Base-by-base conservation (phyloP, 1,140 invertebrate species). In the Tetragonula clypearis region DNA sequence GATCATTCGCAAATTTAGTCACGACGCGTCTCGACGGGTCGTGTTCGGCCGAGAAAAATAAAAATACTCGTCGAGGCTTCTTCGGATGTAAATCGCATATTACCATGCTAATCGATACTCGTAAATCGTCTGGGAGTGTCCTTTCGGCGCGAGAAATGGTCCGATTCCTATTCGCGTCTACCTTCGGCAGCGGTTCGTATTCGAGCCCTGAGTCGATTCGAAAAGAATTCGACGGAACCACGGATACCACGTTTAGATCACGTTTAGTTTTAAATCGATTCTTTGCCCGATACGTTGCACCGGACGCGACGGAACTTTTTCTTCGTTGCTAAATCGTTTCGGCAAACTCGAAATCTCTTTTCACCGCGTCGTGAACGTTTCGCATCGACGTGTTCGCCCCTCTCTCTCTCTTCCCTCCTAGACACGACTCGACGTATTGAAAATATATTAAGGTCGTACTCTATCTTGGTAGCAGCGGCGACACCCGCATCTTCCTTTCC, bases 41-140 rank as follows among this genome's bases (percentile, higher is more conserved):
- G 74, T 30, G 65, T 76, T 26, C 55, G 23, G 26, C n/a, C 84
- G 56, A 77, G 26, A 41, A 82, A 75, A 85, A 88, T 78, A 90
- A 91, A 88, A 88, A 90, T 88, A 86, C 85, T 80, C 83, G 80
- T 81, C 82, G 88, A 88, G 87, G 87, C 69, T 92, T 83, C 82
- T 87, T 73, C 82, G 86, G 69, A 80, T 80, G 80, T 90, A 91
- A 92, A 91, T 92, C 83, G 85, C 82, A 76, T 85, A 92, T 92
- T 92, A 92, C 87, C 84, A 92, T 92, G 90, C 87, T 92, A 92
- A 92, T 92, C 90, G 91, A 89, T 30, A 30, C 86, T 92, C 90
- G 90, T 92, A 92, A 92, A 92, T 91, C 87, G 79, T 78, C 74
- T 84, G 83, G 69, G 69, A 66, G 88, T 85, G 84, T 90, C 85